phyloP scores from a whole-genome alignment of 92 coral and sea anemone species.

The Parazoanthus swiftii region DNA sequence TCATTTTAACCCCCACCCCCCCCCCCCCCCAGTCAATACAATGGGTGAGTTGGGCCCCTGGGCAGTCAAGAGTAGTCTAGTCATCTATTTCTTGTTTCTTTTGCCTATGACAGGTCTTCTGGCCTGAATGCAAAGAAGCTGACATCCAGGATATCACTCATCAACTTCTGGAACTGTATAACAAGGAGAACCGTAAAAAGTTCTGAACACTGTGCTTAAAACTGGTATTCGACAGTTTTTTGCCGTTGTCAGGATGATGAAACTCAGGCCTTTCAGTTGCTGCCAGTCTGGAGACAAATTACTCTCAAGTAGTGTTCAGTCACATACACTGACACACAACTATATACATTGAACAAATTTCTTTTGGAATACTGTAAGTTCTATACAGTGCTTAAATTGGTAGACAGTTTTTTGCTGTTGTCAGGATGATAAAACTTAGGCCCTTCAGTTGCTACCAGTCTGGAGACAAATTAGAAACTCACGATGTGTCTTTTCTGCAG shows the following conservation, averaged over 20 bases:
- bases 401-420: too few species aligned
- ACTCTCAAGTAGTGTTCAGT: too few species aligned
- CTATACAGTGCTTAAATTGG: too few species aligned
- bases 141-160: constrained; percentile 68
- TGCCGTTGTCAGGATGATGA: not conserved
- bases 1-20: too few species aligned
- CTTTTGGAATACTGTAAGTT: too few species aligned
- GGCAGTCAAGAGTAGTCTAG: not conserved
- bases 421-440: not conserved
- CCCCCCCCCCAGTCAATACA: too few species aligned
- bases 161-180: constrained; percentile 78
- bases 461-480: not conserved
- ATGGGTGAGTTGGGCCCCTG: too few species aligned
- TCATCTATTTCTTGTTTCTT: not conserved
- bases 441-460: not conserved
- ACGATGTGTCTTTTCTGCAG: not conserved
- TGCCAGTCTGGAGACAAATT: not conserved
- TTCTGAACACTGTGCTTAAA: too few species aligned
- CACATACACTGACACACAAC: too few species aligned
- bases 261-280: not conserved
- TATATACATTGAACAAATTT: too few species aligned
- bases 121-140: constrained; percentile 62
- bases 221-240: too few species aligned
- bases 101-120: constrained; percentile 68
- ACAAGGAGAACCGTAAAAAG: constrained; percentile 57